Base-by-base conservation (phyloP, 1,140 invertebrate genomes). In the Yoshiicerus persimilis region DNA sequence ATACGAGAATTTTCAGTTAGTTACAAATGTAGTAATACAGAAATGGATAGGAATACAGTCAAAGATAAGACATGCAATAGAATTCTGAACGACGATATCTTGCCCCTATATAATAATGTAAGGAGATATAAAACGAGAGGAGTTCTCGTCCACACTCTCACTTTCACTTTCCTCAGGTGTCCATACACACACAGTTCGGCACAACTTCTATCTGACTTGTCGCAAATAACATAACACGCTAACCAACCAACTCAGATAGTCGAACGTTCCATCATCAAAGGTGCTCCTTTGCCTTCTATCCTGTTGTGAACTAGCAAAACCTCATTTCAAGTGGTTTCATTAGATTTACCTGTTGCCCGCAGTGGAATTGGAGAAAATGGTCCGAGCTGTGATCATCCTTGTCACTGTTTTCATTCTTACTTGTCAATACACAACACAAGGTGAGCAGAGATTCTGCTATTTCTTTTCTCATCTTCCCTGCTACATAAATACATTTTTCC, bases 61-160 rank as follows among this genome's bases (percentile, higher is more conserved):
- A n/a, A n/a, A n/a, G n/a, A n/a, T n/a, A n/a, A n/a, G 20, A 56
- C 47, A 56, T 56, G 47, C 47, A 56, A 56, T 56, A n/a, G 13
- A 32, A 70, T 70, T 27, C 66, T 30, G 25, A 70, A 16, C 66
- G 27, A 25, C 27, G 10, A 70, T 70, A 30, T 0, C 16, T 80
- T 36, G 75, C 75, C 75, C 75, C 75, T 80, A 80, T 80, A 80
- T 80, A 80, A 80, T 80, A 80, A 80, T 80, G 75, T 80, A 80
- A 80, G 75, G 75, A 80, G 75, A 80, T 80, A 80, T 80, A 80
- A 80, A 80, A 80, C 75, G 75, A 80, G 75, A 80, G 75, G 75
- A 80, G 75, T 80, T 80, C 75, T 36, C 75, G 32, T n/a, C 20
- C 75, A 80, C 75, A 80, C 75, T 80, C 75, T 80, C 75, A 80